Evolutionary conservation across 2,888 invertebrate genomes (phyloP), one percentile per base, ranked within the genome.

Genomic region (Molorchus minor): DNA sequence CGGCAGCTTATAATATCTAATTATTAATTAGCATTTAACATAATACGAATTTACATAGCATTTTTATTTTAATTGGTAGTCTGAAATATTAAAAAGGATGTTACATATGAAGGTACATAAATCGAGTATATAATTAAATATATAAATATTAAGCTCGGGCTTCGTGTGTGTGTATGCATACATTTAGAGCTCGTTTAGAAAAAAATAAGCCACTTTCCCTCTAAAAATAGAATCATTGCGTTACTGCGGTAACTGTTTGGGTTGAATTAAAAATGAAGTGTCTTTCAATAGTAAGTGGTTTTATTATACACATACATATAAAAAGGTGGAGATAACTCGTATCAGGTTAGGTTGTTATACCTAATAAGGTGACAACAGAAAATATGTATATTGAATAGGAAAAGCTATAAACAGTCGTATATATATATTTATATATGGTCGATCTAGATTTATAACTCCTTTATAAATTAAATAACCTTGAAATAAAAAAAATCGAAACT

Each of bases 201-300:
- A n/a, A n/a, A 36, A 49, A 49, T 49, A 49, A 49, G 49, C 21
- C 13, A 25, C 49, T 49, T 49, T 49, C 46, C 35, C 46, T 47
- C 49, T 49, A 29, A 49, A 49, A 49, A 36, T 38, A 35, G 13
- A 49, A 49, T 49, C 38, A 49, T 49, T n/a, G n/a, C n/a, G 35
- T 49, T 33, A 49, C 36, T 20, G 16, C 17, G n/a, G 21, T 44
- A 29, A 44, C 44, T 44, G 44, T 44, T 35, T 44, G 16, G 44
- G 29, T 1, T 44, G 29, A 13, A 29, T 44, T 44, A 44, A 44
- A 44, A 44, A 15, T 41, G 21, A 41, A 20, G 19, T 41, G 13
- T 41, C 19, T n/a, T 41, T 21, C 41, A 12, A 21, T 20, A 20
- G 21, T 41, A 20, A 41, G n/a, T 3, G 20, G 21, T n/a, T 20